phyloP scores from a whole-genome alignment of 2,113 vertebrate genomes.

The Ictidomys tridecemlineatus region DNA sequence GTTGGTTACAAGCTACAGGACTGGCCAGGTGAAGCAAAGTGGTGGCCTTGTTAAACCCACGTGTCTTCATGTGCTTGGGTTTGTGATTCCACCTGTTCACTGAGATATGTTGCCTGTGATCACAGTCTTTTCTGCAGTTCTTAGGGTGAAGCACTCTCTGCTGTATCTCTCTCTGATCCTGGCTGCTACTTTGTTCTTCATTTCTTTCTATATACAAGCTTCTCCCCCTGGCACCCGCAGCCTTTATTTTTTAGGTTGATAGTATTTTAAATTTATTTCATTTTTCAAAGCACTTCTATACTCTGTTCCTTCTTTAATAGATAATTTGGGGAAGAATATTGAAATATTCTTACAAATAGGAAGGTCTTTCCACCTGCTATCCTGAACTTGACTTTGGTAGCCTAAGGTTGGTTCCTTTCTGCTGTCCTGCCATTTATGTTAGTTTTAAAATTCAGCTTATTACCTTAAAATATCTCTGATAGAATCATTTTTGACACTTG shows the following conservation, averaged over 20 bases:
- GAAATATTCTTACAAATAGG: background rate
- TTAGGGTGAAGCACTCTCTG: background rate
- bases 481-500: too few relatives aligned
- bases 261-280: background rate
- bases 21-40: rapidly evolving
- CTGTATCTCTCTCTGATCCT: background rate
- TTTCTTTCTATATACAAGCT: background rate
- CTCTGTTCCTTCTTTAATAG: background rate
- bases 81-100: background rate
- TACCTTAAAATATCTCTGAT: background rate
- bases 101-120: background rate
- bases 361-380: background rate
- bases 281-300: background rate
- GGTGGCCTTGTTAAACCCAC: rapidly evolving
- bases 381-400: background rate
- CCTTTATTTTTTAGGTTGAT: background rate
- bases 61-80: background rate
- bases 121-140: background rate
- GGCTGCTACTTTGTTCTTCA: background rate
- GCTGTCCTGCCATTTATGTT: background rate
- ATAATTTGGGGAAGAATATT: background rate
- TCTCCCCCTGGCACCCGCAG: too few relatives aligned
- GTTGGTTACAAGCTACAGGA: background rate
- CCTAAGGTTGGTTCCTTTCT: background rate
- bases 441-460: background rate